phyloP scores from a whole-genome alignment of 92 coral and sea anemone genomes.

The Heteractis magnifica region DNA sequence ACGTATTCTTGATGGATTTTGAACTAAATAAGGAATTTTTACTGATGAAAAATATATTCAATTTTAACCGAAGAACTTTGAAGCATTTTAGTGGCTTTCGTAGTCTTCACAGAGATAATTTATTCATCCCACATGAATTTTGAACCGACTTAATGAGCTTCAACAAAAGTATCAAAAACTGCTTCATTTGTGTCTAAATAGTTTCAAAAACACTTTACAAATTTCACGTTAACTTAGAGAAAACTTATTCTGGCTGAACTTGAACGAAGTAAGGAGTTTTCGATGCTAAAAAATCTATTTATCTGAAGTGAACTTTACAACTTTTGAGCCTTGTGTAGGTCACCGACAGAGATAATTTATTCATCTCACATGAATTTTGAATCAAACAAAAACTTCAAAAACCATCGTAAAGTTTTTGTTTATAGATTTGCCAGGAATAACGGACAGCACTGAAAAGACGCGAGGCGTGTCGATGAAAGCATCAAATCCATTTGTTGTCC shows the following conservation, averaged over 20 bases:
- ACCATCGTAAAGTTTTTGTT: not conserved
- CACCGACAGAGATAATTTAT: not conserved
- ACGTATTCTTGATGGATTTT: not conserved
- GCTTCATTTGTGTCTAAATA: not conserved
- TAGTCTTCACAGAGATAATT: not conserved
- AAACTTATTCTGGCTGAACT: not conserved
- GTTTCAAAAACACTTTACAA: not conserved
- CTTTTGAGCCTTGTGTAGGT: not conserved
- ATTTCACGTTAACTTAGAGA: not conserved
- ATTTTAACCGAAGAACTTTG: not conserved
- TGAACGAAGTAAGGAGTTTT: not conserved
- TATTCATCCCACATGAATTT: not conserved
- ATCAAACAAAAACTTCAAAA: not conserved
- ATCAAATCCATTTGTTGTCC: constrained; percentile 88
- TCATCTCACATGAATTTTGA: not conserved
- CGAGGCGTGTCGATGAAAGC: constrained; percentile 36
- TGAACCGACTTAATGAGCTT: not conserved
- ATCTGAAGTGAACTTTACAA: not conserved
- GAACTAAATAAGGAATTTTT: not conserved
- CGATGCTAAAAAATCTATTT: not conserved
- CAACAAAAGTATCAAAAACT: not conserved
- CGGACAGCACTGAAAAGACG: constrained; percentile 15
- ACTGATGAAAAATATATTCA: not conserved
- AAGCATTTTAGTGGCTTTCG: not conserved
- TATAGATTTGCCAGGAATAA: constrained; percentile 4